Evolutionary conservation across 2,113 vertebrate genomes (phyloP).

Genomic region (Stomatorhinus ivindoensis): DNA sequence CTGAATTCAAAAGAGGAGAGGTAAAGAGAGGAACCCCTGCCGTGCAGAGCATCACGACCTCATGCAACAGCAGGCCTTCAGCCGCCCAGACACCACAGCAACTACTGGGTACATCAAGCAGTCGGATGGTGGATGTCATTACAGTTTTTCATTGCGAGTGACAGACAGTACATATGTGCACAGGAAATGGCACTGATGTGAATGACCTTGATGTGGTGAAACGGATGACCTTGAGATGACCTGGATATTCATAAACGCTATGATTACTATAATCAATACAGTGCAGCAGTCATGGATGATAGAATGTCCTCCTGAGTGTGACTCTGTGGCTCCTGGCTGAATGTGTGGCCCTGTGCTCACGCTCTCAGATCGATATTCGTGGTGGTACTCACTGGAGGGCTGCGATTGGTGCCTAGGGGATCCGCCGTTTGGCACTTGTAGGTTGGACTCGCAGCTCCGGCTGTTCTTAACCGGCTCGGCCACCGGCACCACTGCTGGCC

Average conservation of each 20-base stretch:
- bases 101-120: neutral
- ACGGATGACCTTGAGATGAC: neutral
- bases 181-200: neutral
- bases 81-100: neutral
- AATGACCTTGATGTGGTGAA: neutral
- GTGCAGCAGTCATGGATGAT: neutral
- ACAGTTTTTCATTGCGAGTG: neutral
- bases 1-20: neutral
- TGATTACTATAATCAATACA: neutral
- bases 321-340: neutral
- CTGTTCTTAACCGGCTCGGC: slow-evolving; percentile 91
- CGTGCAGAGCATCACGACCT: neutral
- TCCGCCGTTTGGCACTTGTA: slow-evolving; percentile 94
- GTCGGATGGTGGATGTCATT: neutral
- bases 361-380: neutral
- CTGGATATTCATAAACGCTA: neutral
- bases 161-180: neutral
- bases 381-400: slow-evolving; percentile 5
- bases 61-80: neutral
- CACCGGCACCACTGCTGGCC: slow-evolving; percentile 63
- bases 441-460: slow-evolving; percentile 88
- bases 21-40: neutral
- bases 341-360: neutral
- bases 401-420: slow-evolving; percentile 80
- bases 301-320: neutral